phyloP scores from a whole-genome alignment of 2,888 invertebrate genomes.

The Masnerella sp. region DNA sequence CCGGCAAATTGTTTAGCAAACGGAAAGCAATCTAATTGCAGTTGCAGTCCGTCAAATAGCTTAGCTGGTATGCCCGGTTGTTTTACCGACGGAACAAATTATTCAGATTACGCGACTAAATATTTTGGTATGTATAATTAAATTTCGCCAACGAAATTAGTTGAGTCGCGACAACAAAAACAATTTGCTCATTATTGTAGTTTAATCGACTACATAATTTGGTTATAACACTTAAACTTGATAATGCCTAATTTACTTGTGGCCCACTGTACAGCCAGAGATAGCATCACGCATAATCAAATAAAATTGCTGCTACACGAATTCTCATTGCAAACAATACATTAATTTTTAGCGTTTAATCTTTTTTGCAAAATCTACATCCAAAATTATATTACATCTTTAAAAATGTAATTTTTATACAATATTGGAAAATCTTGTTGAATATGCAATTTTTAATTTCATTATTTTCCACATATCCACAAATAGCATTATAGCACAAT shows the following conservation, averaged over 20 bases:
- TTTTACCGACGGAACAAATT: slow-evolving; percentile 10
- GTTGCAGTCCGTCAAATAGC: neutral
- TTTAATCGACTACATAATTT: slow-evolving; percentile 16
- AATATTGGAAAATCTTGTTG: too few relatives aligned
- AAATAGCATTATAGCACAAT: too few relatives aligned
- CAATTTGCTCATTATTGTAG: slow-evolving; percentile 7
- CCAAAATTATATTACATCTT: too few relatives aligned
- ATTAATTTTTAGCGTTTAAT: too few relatives aligned
- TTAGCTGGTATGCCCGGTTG: neutral
- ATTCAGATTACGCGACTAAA: slow-evolving; percentile 11
- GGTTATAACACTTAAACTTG: slow-evolving; percentile 9
- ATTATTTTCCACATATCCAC: too few relatives aligned
- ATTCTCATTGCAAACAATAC: too few relatives aligned
- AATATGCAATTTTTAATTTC: too few relatives aligned
- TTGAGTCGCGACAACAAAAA: slow-evolving; percentile 14
- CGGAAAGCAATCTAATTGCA: neutral
- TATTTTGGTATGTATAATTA: slow-evolving; percentile 22
- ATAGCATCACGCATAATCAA: too few relatives aligned
- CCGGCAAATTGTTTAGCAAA: neutral
- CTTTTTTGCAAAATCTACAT: too few relatives aligned
- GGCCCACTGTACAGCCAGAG: too few relatives aligned
- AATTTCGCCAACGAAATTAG: slow-evolving; percentile 11
- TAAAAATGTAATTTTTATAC: too few relatives aligned
- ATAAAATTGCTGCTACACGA: too few relatives aligned
- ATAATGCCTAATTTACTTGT: slow-evolving; percentile 8